Percentiles rank a stretch among this genome's conserved stretches.
Conservation (phyloP, 2,113 vertebrate genomes). For the Sigmodon hispidus region DNA sequence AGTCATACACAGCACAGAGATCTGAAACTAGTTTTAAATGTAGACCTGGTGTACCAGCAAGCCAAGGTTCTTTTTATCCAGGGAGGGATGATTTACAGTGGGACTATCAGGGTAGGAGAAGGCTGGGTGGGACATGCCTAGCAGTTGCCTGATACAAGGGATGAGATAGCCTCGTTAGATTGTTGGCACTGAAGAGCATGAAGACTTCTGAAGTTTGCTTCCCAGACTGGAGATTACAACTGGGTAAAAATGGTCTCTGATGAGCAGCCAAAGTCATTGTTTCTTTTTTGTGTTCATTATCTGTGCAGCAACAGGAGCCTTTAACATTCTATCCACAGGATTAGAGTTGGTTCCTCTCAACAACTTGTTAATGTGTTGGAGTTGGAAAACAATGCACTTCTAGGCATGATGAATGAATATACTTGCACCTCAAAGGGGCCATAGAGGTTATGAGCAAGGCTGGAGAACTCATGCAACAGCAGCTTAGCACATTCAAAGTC, state of each 20-base stretch:
- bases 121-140: too few relatives aligned
- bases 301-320: not conserved
- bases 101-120: not conserved
- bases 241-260: not conserved
- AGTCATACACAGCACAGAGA: not conserved
- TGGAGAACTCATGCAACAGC: conserved; percentile 19
- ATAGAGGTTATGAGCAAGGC: conserved; percentile 2
- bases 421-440: not conserved
- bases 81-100: not conserved
- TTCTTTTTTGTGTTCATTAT: not conserved
- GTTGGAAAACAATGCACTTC: not conserved
- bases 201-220: not conserved
- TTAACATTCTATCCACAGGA: not conserved
- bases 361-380: not conserved
- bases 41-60: not conserved
- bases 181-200: not conserved
- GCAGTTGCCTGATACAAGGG: not conserved
- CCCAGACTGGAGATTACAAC: not conserved
- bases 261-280: not conserved
- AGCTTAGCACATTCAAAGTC: conserved; percentile 47
- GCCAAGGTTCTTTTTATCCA: not conserved
- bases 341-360: not conserved
- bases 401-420: not conserved
- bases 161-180: not conserved
- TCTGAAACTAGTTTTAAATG: not conserved